Evolutionary conservation across 2,888 invertebrate genomes (phyloP).

Genomic region (Oligia latruncula): DNA sequence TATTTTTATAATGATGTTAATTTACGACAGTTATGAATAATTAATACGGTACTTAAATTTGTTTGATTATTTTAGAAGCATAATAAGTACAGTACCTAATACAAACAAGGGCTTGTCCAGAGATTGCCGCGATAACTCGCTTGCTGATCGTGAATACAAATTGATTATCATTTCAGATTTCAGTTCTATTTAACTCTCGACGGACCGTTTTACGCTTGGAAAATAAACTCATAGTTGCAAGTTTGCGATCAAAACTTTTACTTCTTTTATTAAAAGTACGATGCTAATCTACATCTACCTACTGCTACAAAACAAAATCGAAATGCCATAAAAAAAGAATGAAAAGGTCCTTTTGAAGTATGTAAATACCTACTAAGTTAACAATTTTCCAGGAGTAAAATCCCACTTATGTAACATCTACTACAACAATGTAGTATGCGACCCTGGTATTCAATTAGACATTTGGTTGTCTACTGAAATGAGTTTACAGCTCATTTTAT

Average conservation of each 20-base stretch:
- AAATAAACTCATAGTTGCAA: too few relatives aligned
- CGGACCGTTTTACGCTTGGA: too few relatives aligned
- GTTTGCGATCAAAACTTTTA: too few relatives aligned
- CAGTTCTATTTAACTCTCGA: constrained; percentile 60
- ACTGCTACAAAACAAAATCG: neutral
- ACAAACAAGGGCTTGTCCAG: constrained; percentile 68
- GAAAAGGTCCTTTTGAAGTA: too few relatives aligned
- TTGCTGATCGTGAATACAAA: constrained; percentile 81
- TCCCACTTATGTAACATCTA: constrained; percentile 16
- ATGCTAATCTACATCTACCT: too few relatives aligned
- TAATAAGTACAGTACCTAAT: neutral
- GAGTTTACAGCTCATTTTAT: constrained; percentile 16
- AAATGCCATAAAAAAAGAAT: too few relatives aligned
- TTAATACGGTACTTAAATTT: neutral
- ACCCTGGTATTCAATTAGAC: constrained; percentile 27
- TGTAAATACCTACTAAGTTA: too few relatives aligned
- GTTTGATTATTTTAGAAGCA: neutral
- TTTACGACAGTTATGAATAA: neutral
- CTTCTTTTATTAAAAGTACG: too few relatives aligned
- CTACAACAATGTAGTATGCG: constrained; percentile 7
- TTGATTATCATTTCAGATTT: constrained; percentile 77
- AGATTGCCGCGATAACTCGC: constrained; percentile 77
- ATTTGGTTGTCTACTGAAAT: constrained; percentile 21
- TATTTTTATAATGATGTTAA: neutral
- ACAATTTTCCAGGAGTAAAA: too few relatives aligned